phyloP scores from a whole-genome alignment of 2,113 vertebrate species.

The Callospermophilus lateralis region DNA sequence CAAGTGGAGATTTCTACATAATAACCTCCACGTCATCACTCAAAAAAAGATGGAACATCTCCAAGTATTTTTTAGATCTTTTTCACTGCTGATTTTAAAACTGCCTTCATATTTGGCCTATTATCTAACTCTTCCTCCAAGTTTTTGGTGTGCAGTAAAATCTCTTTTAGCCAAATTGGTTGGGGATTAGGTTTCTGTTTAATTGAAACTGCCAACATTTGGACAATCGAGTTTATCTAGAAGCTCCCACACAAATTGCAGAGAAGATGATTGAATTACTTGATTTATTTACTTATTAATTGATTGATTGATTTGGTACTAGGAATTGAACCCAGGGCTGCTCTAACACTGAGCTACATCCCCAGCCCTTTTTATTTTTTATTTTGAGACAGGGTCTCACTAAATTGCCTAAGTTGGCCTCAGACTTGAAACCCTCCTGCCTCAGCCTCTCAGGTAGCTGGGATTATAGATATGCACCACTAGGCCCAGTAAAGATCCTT shows the following conservation, averaged over 20 bases:
- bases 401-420: not conserved
- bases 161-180: conserved; percentile 49
- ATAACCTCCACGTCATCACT: not conserved
- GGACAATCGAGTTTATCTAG: conserved; percentile 44
- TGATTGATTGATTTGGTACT: not conserved
- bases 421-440: not conserved
- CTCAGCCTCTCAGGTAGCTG: not conserved
- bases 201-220: conserved; percentile 29
- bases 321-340: not conserved
- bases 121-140: conserved; percentile 44
- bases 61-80: not conserved
- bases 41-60: not conserved
- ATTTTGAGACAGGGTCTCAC: not conserved
- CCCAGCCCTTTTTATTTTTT: not conserved
- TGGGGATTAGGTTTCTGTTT: conserved; percentile 13
- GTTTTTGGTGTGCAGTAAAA: conserved; percentile 30
- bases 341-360: not conserved
- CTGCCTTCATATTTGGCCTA: not conserved
- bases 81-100: conserved; percentile 62
- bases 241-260: not conserved
- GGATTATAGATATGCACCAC: not conserved
- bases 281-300: not conserved
- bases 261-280: conserved; percentile 40
- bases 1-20: not conserved
- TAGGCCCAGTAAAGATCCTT: not conserved